These are phyloP conservation scores for Drosophila peninsularis DNA, from an alignment of 2,888 invertebrate genomes.

Conservation along the genomic window DNA sequence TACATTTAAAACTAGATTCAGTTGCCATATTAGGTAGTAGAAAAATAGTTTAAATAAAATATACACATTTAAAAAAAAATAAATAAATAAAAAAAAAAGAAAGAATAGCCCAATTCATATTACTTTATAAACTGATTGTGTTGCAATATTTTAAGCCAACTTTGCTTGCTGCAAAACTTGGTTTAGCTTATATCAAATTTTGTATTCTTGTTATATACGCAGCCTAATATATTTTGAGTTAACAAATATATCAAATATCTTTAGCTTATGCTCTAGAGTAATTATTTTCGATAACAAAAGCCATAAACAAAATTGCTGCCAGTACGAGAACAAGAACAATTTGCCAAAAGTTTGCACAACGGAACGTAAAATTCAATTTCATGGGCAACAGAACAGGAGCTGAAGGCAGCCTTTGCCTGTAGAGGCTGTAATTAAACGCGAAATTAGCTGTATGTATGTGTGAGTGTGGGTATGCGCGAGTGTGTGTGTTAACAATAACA, in stretches of 20 bases:
- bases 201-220: neutral
- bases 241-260: neutral
- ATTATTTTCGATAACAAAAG: neutral
- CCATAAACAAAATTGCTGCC: neutral
- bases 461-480: neutral
- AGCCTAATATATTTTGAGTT: neutral
- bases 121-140: too few species aligned
- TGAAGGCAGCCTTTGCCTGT: neutral
- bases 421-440: conserved; percentile 41
- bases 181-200: neutral
- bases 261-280: neutral
- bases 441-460: conserved; percentile 27
- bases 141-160: neutral
- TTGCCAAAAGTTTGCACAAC: conserved; percentile 10
- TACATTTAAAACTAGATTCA: too few species aligned
- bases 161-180: neutral
- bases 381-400: neutral
- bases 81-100: too few species aligned
- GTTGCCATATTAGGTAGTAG: too few species aligned
- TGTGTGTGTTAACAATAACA: conserved; percentile 41
- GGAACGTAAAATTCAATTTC: conserved; percentile 28
- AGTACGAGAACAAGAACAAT: conserved; percentile 1
- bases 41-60: too few species aligned
- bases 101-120: too few species aligned
- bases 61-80: too few species aligned